phyloP scores from a whole-genome alignment of 1,140 invertebrate genomes.

The Proctacanthus coquilletti region DNA sequence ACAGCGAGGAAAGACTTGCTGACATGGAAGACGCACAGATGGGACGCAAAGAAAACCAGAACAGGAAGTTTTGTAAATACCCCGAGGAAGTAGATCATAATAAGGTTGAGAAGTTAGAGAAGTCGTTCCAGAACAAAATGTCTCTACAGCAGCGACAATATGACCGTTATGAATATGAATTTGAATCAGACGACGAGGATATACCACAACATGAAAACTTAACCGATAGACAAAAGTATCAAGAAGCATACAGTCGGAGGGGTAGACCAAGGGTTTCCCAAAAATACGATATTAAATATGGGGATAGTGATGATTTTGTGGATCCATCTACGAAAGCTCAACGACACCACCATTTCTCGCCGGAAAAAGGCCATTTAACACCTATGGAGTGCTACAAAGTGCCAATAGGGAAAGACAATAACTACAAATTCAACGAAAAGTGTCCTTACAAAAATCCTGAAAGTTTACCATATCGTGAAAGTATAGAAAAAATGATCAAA shows the following conservation, averaged over 20 bases:
- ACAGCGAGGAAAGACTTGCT: not conserved
- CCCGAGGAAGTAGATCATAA: constrained; percentile 3
- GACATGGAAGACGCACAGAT: not conserved
- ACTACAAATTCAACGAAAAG: constrained; percentile 18
- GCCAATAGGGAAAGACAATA: no score
- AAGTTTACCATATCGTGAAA: constrained; percentile 27
- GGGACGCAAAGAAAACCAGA: not conserved
- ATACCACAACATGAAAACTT: constrained; percentile 3
- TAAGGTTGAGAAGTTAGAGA: not conserved
- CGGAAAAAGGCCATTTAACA: no score
- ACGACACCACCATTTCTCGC: no score
- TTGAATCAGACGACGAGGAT: not conserved
- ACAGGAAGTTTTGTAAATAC: constrained; percentile 1
- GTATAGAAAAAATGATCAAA: constrained; percentile 29
- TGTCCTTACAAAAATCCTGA: constrained; percentile 27
- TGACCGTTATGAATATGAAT: not conserved
- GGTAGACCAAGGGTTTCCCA: not conserved
- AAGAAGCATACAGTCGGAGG: constrained; percentile 1
- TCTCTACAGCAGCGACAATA: not conserved
- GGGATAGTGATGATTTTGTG: not conserved
- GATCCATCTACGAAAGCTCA: no score
- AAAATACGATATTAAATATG: not conserved
- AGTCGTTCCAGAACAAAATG: constrained; percentile 1
- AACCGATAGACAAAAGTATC: constrained; percentile 5
- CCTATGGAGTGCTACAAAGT: no score